Evolutionary conservation across 1,140 invertebrate species (phyloP).

Genomic region (Ceratosolen solmsi): DNA sequence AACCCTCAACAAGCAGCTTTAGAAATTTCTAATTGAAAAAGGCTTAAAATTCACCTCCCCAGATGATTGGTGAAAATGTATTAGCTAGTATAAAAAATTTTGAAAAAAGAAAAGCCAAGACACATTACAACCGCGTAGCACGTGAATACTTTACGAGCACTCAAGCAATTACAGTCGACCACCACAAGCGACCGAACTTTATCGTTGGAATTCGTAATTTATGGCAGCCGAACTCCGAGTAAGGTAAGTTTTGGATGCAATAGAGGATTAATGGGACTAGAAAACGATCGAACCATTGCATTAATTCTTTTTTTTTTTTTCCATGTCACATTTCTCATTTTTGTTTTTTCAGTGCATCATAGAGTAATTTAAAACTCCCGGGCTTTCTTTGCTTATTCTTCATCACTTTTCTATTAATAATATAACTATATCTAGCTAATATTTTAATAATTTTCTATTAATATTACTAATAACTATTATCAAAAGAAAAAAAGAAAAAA

Average conservation of each 20-base stretch:
- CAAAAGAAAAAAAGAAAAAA: too few species aligned
- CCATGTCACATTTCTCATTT: neutral
- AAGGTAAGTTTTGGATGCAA: constrained; percentile 51
- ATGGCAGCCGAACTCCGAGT: constrained; percentile 43
- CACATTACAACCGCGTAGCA: constrained; percentile 55
- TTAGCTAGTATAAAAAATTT: constrained; percentile 41
- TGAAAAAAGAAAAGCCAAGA: constrained; percentile 35
- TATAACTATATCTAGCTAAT: too few species aligned
- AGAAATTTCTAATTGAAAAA: neutral
- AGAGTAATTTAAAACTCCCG: neutral
- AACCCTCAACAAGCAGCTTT: too few species aligned
- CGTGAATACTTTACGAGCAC: constrained; percentile 55
- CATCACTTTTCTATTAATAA: too few species aligned
- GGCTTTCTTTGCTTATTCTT: too few species aligned
- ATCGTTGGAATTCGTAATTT: constrained; percentile 58
- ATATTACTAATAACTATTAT: too few species aligned
- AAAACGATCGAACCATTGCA: constrained; percentile 20
- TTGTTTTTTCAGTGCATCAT: neutral
- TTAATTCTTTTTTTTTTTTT: constrained; percentile 1
- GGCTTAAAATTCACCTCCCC: constrained; percentile 40
- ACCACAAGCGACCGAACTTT: constrained; percentile 55
- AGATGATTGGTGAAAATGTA: constrained; percentile 36
- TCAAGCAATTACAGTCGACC: constrained; percentile 58
- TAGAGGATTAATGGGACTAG: constrained; percentile 34
- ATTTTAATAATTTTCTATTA: too few species aligned